phyloP scores from a whole-genome alignment of 2,888 invertebrate species.

The Callimorpha dominula region DNA sequence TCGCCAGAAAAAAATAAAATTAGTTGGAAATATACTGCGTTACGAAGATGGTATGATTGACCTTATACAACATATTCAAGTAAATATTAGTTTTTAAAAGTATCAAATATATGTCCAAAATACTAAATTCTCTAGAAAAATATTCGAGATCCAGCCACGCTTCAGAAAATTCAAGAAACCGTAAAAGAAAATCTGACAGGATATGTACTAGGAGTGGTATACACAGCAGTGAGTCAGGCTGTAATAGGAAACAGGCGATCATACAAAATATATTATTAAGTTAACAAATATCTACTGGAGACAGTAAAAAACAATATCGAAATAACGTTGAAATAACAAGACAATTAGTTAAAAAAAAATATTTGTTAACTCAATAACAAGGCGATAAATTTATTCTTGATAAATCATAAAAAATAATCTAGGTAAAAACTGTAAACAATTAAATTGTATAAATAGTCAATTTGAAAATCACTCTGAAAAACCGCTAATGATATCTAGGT shows the following conservation, averaged over 20 bases:
- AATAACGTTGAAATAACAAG: slow-evolving; percentile 16
- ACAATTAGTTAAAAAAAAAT: slow-evolving; percentile 13
- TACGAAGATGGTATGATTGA: slow-evolving; percentile 13
- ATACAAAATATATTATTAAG: slow-evolving; percentile 9
- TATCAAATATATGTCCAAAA: slow-evolving; percentile 23
- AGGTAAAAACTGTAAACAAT: not conserved
- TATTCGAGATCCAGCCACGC: slow-evolving; percentile 30
- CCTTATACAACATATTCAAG: slow-evolving; percentile 22
- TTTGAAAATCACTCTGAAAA: slow-evolving; percentile 5
- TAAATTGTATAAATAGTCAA: not conserved
- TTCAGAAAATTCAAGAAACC: slow-evolving; percentile 15
- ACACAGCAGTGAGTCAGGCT: not conserved
- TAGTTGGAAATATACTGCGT: not conserved
- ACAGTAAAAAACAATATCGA: slow-evolving; percentile 11
- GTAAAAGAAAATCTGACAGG: slow-evolving; percentile 11
- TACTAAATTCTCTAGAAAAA: slow-evolving; percentile 23
- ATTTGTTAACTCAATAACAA: slow-evolving; percentile 24
- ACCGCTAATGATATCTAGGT: not conserved
- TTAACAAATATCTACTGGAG: slow-evolving; percentile 16
- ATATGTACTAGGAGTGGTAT: slow-evolving; percentile 12
- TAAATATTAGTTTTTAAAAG: slow-evolving; percentile 19
- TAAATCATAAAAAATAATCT: slow-evolving; percentile 13
- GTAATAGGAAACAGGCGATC: slow-evolving; percentile 16
- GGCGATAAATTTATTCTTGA: slow-evolving; percentile 16
- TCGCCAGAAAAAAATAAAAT: slow-evolving; percentile 18